A percentile compares a stretch with the other conserved stretches of the same genome.
Conservation (phyloP, 2,888 invertebrate species). For the Synanthedon vespiformis region DNA sequence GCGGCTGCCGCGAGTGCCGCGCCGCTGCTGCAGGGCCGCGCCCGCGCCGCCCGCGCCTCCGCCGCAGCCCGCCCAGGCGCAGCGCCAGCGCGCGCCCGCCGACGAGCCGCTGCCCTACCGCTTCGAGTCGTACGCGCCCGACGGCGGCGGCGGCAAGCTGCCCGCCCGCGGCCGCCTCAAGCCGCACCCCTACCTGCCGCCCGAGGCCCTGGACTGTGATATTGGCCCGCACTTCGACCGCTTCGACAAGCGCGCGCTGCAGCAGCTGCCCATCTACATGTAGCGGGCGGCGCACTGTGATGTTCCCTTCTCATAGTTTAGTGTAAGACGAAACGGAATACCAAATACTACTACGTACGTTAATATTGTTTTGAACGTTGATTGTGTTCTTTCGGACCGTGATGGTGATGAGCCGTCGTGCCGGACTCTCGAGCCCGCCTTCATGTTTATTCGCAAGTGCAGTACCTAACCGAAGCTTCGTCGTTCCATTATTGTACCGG, state of each 20-base stretch:
- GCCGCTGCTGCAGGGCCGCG: slow-evolving; percentile 25
- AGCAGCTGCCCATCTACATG: slow-evolving; percentile 67
- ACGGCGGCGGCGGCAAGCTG: slow-evolving; percentile 25
- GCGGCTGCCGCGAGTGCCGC: slow-evolving; percentile 17
- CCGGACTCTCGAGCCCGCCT: slow-evolving; percentile 9
- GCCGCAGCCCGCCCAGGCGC: slow-evolving; percentile 28
- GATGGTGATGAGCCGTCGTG: slow-evolving; percentile 24
- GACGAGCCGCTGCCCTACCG: slow-evolving; percentile 28
- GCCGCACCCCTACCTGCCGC: slow-evolving; percentile 40
- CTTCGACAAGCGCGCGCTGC: slow-evolving; percentile 64
- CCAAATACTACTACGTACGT: slow-evolving; percentile 63
- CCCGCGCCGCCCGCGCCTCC: slow-evolving; percentile 19
- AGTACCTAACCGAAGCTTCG: slow-evolving; percentile 53
- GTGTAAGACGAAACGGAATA: slow-evolving; percentile 53
- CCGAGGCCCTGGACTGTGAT: slow-evolving; percentile 49
- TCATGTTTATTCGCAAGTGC: slow-evolving; percentile 60
- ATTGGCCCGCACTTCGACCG: slow-evolving; percentile 55
- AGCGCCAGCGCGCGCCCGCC: slow-evolving; percentile 18
- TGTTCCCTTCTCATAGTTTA: slow-evolving; percentile 56
- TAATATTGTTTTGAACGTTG: slow-evolving; percentile 57
- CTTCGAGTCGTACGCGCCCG: slow-evolving; percentile 31
- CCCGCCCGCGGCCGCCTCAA: slow-evolving; percentile 31
- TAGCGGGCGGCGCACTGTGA: slow-evolving; percentile 52
- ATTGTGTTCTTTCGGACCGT: slow-evolving; percentile 51
- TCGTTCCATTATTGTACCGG: slow-evolving; percentile 57